Base-by-base conservation (phyloP, 92 coral and sea anemone genomes). In the Porites rus region DNA sequence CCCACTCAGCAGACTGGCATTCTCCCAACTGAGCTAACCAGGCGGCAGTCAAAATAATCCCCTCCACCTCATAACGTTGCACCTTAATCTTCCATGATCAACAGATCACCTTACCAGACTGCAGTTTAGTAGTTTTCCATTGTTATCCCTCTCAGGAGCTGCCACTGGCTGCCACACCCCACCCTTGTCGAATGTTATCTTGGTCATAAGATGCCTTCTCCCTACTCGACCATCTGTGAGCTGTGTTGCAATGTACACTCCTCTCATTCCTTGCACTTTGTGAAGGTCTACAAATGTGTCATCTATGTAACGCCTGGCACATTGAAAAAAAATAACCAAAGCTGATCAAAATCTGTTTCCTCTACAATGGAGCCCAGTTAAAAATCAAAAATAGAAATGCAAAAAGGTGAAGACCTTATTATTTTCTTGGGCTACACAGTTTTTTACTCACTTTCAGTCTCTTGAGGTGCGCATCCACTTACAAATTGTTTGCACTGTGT, bases 221-320 rank as follows among this genome's bases (percentile, higher is more conserved):
- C 97, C 98, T 19, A 95, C 94, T 1, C 10, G 10, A 19, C 99
- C 99, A 10, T 2, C 2, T 10, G 94, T 77, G 46, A 97, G 84
- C 87, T 97, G 99, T 79, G 92, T 97, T 52, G 98, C 99, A 79
- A 97, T 84, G 64, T 95, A 97, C 52, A 97, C 97, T 9, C 99
- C 99, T 82, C 96, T 86, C 80, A 95, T 38, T 70, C 98, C 96
- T 16, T 86, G 92, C 1, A 97, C 99, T 59, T 94, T 92, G 93
- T 97, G 98, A 16, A 97, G 92, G 84, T 97, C 99, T 2, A 97
- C 93, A 89, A 97, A 97, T 14, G 91, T 81, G 43, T 92, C 93
- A 66, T 85, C 75, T 80, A 95, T 89, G 81, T 93, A 95, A 38
- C 93, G 91, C 80, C 99, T 96, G 82, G 65, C 80, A 8, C 21